Base-by-base conservation (phyloP, 2,113 vertebrate genomes). In the Chaetodon trifascialis region DNA sequence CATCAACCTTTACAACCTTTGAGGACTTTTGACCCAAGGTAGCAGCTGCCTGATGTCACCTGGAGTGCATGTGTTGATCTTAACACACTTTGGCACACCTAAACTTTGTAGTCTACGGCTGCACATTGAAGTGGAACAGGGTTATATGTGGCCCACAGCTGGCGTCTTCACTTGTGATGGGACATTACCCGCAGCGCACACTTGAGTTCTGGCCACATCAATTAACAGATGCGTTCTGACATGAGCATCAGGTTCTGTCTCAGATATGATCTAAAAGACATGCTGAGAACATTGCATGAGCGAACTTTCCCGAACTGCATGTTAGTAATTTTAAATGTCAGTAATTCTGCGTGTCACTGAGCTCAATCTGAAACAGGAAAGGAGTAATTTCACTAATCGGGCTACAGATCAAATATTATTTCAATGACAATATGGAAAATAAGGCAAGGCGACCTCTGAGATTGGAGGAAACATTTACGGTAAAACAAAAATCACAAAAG, bases 41-140 rank as follows among this genome's bases (percentile, higher is more conserved):
- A 91, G 90, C 93, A 92, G 92, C 91, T 93, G 91, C 76, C 85
- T 36, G 59, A 85, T 92, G 85, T 90, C 80, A 88, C 90, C 85
- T 82, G 91, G 81, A 89, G 91, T 85, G 72, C 30, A 78, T 25
- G 82, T 79, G 88, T 87, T 93, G 92, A 95, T 88, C 85, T 71
- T 94, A 95, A 95, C 77, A 7, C 80, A 85, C 73, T 84, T 78
- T 94, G 93, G 91, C 93, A 94, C 87, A 90, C 76, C 73, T 80
- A 78, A 70, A 80, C 82, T 83, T 87, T 76, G 59, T 68, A 70
- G 79, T 88, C 81, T 47, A 47, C 23, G 82, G 73, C 74, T 89
- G 90, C 78, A 91, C 87, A 78, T 42, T 86, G 84, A 79, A 83
- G 87, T 88, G 88, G 84, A 91, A 91, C 68, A 63, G 51, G 85